Base-by-base conservation (phyloP, 2,113 vertebrate genomes). In the Corythoichthys intestinalis region DNA sequence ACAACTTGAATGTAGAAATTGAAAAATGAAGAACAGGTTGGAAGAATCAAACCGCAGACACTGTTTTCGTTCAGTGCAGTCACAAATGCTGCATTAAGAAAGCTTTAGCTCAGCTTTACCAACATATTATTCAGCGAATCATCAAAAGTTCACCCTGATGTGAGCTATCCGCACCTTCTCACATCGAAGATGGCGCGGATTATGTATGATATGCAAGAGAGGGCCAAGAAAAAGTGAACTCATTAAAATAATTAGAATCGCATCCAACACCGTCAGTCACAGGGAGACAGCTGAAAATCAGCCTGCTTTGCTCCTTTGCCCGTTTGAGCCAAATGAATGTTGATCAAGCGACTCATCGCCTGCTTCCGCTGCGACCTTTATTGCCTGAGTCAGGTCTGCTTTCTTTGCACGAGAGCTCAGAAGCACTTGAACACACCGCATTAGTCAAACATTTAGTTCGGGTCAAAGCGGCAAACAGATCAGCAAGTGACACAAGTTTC, bases 321-420 rank as follows among this genome's bases (percentile, higher is more conserved):
- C 59, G 49, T 77, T 72, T 84, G 71, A 81, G 58, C 54, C 63
- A 65, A 79, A 81, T 74, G 48, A 76, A 74, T 11, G 41, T 62
- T 65, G 78, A 81, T 81, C 70, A 73, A 64, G 71, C 72, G 83
- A 71, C 64, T 69, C 69, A 79, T 65, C 63, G 35, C 76, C 50
- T 68, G 65, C 34, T 58, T 61, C 72, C 71, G 15, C 47, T 6
- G 28, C 74, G 73, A 82, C 72, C 69, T 77, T 85, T 60, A 75
- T 67, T 70, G 64, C 60, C 70, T 41, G 67, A 78, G 78, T 82
- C 80, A 73, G 71, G 53, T 73, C 48, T 62, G 13, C 28, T 54
- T 72, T 46, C 76, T 71, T 65, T 53, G 56, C 65, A 64, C 56
- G 37, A 76, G 46, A 76, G 65, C 57, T 70, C 66, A 41, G 49